Evolutionary conservation across 53 echinoderm and acorn worm species (phyloP), one percentile per base, ranked within the genome.

Genomic region (Stichopus horrens): DNA sequence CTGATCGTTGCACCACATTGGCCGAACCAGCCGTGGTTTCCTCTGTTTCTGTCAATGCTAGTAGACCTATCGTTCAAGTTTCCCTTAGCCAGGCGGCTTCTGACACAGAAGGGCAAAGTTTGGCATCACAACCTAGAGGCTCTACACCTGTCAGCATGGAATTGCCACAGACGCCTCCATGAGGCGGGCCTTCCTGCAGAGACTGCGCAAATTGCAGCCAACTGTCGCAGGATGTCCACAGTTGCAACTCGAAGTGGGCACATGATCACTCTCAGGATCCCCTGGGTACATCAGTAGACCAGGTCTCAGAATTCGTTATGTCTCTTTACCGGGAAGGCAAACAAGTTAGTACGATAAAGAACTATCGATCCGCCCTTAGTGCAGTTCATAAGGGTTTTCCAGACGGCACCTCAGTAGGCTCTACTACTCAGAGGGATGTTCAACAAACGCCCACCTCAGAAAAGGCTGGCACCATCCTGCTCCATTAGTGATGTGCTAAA

Each of bases 11-110:
- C 85, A 8, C 90, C 90, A 3, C 73, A 37, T 37, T 37, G 37
- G 37, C 37, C 90, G 54, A 75, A 55, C 37, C 90, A 90, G 58
- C 53, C 75, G 76, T 90, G 90, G 90, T 90, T 90, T 22, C 86
- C 76, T 9, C 75, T 56, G 58, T 6, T 90, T 3, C 53, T 90
- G 76, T 5, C 8, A 11, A 59, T 90, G 73, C 60, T 90, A 5
- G 75, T 75, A 7, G 90, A 54, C 18, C 58, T 7, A 4, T 86
- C 90, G 9, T 7, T 56, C 57, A 57, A 14, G 8, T 76, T 90
- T 4, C 83, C 90, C 7, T 5, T 57, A 6, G 84, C n/a, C 58
- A 14, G 13, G 20, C 84, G 53, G 52, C 90, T 86, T 4, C 82
- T 89, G 18, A 23, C 73, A 14, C 60, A 59, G 82, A 51, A 16